These are phyloP conservation scores for Carpatolechia fugitivella DNA, from an alignment of 2,888 invertebrate species.

Conservation along the genomic window DNA sequence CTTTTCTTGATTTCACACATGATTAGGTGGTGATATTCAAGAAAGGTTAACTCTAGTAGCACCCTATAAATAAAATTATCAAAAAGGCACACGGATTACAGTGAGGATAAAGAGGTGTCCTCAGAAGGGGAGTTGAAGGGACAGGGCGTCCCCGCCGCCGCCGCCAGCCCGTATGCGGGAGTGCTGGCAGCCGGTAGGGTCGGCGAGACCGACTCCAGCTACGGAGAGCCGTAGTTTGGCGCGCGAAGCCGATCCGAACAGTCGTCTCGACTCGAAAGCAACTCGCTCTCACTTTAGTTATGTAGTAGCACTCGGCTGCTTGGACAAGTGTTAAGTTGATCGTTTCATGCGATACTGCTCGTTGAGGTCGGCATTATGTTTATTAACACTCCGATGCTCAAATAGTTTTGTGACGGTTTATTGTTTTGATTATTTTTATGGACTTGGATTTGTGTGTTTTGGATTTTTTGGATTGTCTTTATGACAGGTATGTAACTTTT, in stretches of 20 bases:
- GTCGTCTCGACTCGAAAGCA: conserved; percentile 37
- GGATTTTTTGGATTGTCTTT: conserved; percentile 45
- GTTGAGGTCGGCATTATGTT: conserved; percentile 71
- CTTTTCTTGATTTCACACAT: conserved; percentile 14
- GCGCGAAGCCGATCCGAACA: conserved; percentile 55
- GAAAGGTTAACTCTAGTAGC: conserved; percentile 50
- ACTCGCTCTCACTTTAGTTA: conserved; percentile 45
- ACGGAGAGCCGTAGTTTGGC: conserved; percentile 63
- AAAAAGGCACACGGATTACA: conserved; percentile 73
- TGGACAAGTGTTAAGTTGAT: conserved; percentile 78
- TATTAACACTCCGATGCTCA: conserved; percentile 68
- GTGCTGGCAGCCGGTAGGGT: neutral
- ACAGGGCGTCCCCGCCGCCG: neutral
- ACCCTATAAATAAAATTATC: conserved; percentile 68
- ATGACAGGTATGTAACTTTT: conserved; percentile 10
- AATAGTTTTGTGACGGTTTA: conserved; percentile 54
- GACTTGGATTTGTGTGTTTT: conserved; percentile 39
- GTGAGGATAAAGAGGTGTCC: conserved; percentile 76
- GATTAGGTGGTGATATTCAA: conserved; percentile 28
- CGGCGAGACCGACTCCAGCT: too few relatives aligned
- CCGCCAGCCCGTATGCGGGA: neutral
- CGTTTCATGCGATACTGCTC: conserved; percentile 74
- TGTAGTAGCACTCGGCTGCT: conserved; percentile 61
- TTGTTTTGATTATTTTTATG: conserved; percentile 41
- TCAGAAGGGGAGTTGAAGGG: conserved; percentile 47